phyloP scores from a whole-genome alignment of 2,113 vertebrate species.

The Anolis carolinensis region DNA sequence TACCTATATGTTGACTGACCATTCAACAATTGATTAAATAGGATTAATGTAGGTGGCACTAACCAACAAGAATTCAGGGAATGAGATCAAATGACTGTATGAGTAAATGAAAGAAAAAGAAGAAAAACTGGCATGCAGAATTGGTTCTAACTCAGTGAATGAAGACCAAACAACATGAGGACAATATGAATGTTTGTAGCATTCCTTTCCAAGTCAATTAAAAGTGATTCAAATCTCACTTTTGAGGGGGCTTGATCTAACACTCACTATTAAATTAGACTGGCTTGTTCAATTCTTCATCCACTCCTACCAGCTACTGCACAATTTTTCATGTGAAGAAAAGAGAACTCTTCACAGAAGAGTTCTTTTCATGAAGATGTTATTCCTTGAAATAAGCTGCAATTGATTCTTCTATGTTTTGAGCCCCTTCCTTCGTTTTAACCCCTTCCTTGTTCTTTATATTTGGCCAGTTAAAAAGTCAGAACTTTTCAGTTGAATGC shows the following conservation, averaged over 20 bases:
- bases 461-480: neutral
- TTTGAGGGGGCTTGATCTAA: neutral
- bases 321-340: neutral
- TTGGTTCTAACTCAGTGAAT: neutral
- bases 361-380: neutral
- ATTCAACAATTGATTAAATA: no score
- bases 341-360: neutral
- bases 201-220: neutral
- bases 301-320: neutral
- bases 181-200: neutral
- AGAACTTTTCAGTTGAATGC: conserved; percentile 19
- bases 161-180: neutral
- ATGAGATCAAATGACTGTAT: neutral
- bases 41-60: no score
- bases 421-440: neutral
- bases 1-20: no score
- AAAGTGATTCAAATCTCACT: neutral
- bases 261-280: neutral
- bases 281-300: neutral
- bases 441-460: neutral
- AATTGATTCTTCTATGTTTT: neutral
- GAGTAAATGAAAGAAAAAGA: neutral
- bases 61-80: no score
- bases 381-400: neutral
- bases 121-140: neutral